phyloP scores from a whole-genome alignment of 1,140 invertebrate genomes.

The Bombyx mori region DNA sequence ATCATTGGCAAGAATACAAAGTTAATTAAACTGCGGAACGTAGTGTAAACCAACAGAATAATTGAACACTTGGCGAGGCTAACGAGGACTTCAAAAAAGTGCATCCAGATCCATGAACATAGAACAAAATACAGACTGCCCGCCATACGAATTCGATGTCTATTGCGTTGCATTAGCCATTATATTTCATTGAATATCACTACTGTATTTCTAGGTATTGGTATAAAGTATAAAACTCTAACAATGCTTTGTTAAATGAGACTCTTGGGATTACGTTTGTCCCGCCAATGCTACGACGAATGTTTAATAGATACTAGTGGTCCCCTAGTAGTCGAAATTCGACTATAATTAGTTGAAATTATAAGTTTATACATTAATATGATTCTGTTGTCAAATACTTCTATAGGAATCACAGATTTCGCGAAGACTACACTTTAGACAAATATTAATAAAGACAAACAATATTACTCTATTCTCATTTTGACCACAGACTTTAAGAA shows the following conservation, averaged over 20 bases:
- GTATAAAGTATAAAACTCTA: conserved; percentile 43
- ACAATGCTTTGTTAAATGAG: conserved; percentile 41
- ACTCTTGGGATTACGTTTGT: conserved; percentile 39
- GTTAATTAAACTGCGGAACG: conserved; percentile 4
- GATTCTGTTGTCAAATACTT: too few relatives aligned
- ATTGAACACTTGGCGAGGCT: conserved; percentile 18
- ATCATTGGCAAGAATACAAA: background rate
- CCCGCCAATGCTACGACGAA: too few relatives aligned
- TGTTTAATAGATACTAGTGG: too few relatives aligned
- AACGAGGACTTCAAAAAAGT: conserved; percentile 35
- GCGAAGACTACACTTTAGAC: too few relatives aligned
- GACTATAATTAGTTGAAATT: too few relatives aligned
- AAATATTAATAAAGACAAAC: too few relatives aligned
- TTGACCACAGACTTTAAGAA: too few relatives aligned
- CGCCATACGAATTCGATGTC: conserved; percentile 7
- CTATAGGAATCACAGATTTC: too few relatives aligned
- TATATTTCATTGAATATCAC: conserved; percentile 11
- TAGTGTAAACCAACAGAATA: conserved; percentile 12
- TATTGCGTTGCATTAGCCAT: conserved; percentile 14
- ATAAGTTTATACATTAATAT: too few relatives aligned
- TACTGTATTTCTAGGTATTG: conserved; percentile 28
- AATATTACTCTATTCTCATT: too few relatives aligned
- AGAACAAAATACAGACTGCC: conserved; percentile 17
- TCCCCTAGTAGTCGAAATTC: too few relatives aligned
- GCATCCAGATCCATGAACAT: conserved; percentile 25